These are phyloP conservation scores for Liparis tanakae DNA, from an alignment of 2,797 vertebrate genomes.

Conservation along the genomic window DNA sequence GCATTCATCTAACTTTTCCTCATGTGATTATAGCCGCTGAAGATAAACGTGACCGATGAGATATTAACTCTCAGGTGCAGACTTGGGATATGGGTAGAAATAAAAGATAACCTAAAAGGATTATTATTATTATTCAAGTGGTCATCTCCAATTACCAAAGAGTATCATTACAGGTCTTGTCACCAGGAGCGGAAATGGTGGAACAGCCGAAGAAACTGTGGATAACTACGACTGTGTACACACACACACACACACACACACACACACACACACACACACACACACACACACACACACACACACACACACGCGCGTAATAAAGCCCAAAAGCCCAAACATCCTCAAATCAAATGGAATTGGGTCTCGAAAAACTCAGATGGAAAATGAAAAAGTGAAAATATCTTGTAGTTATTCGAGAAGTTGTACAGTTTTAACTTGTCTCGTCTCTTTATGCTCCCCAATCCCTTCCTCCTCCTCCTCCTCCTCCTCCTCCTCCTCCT, in stretches of 20 bases:
- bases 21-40: not conserved
- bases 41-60: not conserved
- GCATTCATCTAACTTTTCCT: not conserved
- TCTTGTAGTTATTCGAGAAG: not conserved
- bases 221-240: too few species aligned
- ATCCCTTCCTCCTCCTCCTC: not conserved
- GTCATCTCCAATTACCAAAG: too few species aligned
- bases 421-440: not conserved
- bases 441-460: not conserved
- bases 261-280: not conserved
- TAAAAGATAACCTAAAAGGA: too few species aligned
- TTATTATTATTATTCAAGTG: too few species aligned
- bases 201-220: too few species aligned
- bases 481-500: not conserved
- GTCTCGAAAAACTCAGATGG: not conserved
- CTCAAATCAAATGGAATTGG: not conserved
- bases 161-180: too few species aligned
- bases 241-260: not conserved
- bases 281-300: too few species aligned
- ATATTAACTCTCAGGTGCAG: not conserved
- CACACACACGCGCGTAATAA: too few species aligned
- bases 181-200: too few species aligned
- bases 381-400: not conserved
- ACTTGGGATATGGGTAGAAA: too few species aligned
- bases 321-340: not conserved